phyloP scores from a whole-genome alignment of 1,140 invertebrate genomes.

The Drosophila repleta region DNA sequence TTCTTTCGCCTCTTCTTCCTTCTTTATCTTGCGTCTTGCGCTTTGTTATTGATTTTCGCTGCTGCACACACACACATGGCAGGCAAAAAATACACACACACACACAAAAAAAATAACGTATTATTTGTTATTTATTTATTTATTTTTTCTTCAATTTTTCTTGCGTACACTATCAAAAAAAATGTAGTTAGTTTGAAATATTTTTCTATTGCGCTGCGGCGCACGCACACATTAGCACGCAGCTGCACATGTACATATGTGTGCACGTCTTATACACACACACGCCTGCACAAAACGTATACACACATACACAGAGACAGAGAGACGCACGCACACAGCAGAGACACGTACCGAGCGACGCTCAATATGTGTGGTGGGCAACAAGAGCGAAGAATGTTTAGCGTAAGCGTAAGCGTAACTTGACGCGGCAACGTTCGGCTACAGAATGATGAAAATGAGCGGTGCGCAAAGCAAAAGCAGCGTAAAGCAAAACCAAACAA shows the following conservation, averaged over 20 bases:
- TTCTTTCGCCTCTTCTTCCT: conserved; percentile 22
- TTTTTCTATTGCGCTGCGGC: conserved; percentile 70
- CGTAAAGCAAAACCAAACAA: conserved; percentile 47
- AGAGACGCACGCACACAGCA: conserved; percentile 4
- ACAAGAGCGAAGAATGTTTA: conserved; percentile 43
- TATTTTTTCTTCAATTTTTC: conserved; percentile 19
- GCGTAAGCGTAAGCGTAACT: conserved; percentile 55
- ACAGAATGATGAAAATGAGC: conserved; percentile 55
- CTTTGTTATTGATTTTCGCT: conserved; percentile 71
- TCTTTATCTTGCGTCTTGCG: conserved; percentile 27
- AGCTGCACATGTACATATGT: conserved; percentile 26
- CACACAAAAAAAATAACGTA: conserved; percentile 28
- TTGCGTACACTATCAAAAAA: conserved; percentile 7
- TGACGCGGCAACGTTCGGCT: conserved; percentile 61
- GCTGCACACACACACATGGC: conserved; percentile 38
- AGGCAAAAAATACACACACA: neutral
- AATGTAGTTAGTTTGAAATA: conserved; percentile 38
- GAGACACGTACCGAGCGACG: conserved; percentile 53
- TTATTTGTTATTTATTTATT: too few species aligned
- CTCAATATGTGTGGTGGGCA: conserved; percentile 37
- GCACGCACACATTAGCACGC: conserved; percentile 26
- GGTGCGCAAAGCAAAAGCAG: conserved; percentile 40
- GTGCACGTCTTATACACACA: conserved; percentile 38
- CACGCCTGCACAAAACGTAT: conserved; percentile 30
- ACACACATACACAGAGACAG: conserved; percentile 12